Evolutionary conservation across 2,113 vertebrate species (phyloP).

Genomic region (Entelurus aequoreus): DNA sequence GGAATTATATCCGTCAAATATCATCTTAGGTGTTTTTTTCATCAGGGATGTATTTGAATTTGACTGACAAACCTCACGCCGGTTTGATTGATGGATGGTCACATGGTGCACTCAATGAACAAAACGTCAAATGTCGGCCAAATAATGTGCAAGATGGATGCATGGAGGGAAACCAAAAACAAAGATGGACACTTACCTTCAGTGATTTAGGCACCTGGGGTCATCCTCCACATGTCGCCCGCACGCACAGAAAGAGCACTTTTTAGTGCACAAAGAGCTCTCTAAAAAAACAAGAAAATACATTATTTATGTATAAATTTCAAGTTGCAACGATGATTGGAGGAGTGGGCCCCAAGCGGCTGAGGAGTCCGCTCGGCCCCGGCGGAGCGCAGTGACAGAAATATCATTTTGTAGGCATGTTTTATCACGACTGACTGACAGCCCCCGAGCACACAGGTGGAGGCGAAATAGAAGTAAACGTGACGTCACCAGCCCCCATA

Average conservation of each 20-base stretch:
- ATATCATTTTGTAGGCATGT: slow-evolving; percentile 66
- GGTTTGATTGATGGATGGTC: too few species aligned
- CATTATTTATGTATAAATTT: too few species aligned
- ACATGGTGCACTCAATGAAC: too few species aligned
- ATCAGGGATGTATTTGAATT: too few species aligned
- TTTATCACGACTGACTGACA: slow-evolving; percentile 71
- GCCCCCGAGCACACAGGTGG: slow-evolving; percentile 74
- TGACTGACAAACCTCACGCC: too few species aligned
- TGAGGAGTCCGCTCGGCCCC: slow-evolving; percentile 11
- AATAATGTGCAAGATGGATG: neutral
- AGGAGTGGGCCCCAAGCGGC: neutral
- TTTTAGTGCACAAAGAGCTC: slow-evolving; percentile 33
- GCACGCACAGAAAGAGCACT: slow-evolving; percentile 31
- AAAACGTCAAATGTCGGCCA: too few species aligned
- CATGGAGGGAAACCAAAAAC: slow-evolving; percentile 6
- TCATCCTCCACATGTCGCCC: slow-evolving; percentile 41
- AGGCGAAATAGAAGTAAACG: slow-evolving; percentile 73
- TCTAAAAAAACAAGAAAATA: slow-evolving; percentile 29
- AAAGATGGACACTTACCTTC: slow-evolving; percentile 65
- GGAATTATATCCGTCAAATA: too few species aligned
- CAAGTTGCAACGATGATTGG: neutral
- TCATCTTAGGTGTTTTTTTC: too few species aligned
- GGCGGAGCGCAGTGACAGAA: slow-evolving; percentile 60
- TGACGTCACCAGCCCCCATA: slow-evolving; percentile 61
- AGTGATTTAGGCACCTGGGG: slow-evolving; percentile 46